Conservation (phyloP, 2,888 invertebrate genomes). For the Physocephala rufipes region DNA sequence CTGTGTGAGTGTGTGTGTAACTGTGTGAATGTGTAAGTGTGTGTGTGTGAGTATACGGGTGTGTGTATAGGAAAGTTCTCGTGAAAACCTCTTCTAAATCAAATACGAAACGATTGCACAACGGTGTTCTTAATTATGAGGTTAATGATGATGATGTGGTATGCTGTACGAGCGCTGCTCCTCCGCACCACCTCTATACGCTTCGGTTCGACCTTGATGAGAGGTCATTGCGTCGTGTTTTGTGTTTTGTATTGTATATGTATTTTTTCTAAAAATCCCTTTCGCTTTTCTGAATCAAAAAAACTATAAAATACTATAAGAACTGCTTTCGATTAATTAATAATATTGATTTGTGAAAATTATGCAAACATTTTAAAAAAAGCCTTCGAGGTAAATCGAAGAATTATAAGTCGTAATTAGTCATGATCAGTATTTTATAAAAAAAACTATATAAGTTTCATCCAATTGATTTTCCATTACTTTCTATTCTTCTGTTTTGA, state of each 20-base stretch:
- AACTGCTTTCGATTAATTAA: not conserved
- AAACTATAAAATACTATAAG: too few species aligned
- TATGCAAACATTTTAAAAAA: slow-evolving; percentile 42
- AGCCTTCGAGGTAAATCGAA: slow-evolving; percentile 3
- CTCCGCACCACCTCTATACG: not conserved
- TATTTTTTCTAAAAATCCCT: not conserved
- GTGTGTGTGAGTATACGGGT: too few species aligned
- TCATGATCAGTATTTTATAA: not conserved
- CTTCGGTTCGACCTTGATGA: slow-evolving; percentile 27
- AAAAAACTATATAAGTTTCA: too few species aligned
- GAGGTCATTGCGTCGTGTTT: slow-evolving; percentile 26
- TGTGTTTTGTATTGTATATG: not conserved
- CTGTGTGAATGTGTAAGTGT: too few species aligned
- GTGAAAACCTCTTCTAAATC: not conserved
- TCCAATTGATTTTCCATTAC: too few species aligned
- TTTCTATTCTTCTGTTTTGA: too few species aligned
- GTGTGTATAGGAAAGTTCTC: too few species aligned
- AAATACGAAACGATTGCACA: slow-evolving; percentile 35
- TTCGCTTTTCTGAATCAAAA: not conserved
- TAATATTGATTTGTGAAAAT: slow-evolving; percentile 27
- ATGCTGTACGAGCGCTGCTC: not conserved
- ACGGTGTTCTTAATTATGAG: too few species aligned
- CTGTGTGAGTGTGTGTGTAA: too few species aligned
- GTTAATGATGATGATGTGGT: too few species aligned
- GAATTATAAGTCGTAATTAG: not conserved